Base-by-base conservation (phyloP, 2,113 vertebrate species). In the Phaethon lepturus region DNA sequence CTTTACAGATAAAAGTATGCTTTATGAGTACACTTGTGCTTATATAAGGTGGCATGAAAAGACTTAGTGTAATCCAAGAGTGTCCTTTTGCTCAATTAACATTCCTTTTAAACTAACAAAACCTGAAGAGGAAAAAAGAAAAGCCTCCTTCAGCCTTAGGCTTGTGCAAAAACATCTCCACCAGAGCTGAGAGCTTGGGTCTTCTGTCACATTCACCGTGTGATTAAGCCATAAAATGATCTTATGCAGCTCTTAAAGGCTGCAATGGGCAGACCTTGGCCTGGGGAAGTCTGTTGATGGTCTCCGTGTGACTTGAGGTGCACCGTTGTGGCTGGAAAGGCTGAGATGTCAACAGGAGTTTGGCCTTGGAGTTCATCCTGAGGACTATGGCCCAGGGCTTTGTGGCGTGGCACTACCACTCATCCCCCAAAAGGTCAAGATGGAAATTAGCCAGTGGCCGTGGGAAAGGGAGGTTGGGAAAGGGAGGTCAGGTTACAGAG, bases 81-180 rank as follows among this genome's bases (percentile, higher is more conserved):
- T 31, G 91, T 62, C 35, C 33, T 94, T 94, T 76, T 81, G 22
- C 38, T 74, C 42, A 14, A 17, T 23, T 86, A 40, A 19, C 90
- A 80, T 91, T 91, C 87, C 90, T 95, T 90, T 89, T 45, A 67
- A 17, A 38, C 69, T 95, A 64, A 74, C 77, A 71, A 85, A 85
- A 59, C 64, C 44, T 50, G 50, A 67, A 81, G 55, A 25, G 29
- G 23, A 18, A 17, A 9, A 19, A 45, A n/a, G 25, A 45, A 71
- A 63, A 38, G 14, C 45, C 16, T 79, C 16, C 24, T 82, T 58
- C 18, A 13, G 33, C 45, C 28, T 45, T 62, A 35, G 20, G 68
- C 20, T 64, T 3, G 4, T 31, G 67, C 35, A 71, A n/a, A 94
- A 95, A 23, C 73, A 49, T 68, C 45, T 94, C 33, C 55, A 44